Evolutionary conservation across 2,888 invertebrate genomes (phyloP), one percentile per base, ranked within the genome.

Genomic region (Candidula unifasciata): DNA sequence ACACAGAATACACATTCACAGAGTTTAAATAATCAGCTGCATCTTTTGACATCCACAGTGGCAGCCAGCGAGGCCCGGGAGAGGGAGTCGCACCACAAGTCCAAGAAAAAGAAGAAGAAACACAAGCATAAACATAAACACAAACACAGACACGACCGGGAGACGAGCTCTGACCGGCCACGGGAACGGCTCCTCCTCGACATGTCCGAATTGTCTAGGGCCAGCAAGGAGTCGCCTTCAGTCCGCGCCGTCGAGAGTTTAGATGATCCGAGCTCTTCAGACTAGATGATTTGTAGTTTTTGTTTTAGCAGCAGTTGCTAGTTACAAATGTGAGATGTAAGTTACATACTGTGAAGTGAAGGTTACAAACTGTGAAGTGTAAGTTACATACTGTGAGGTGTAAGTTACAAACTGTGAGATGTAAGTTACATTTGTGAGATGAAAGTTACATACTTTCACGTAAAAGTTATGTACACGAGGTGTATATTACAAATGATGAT

Each of bases 101-200:
- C 73, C 44, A 77, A 83, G 57, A 83, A 78, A 71, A 80, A 79
- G 71, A 84, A 84, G 79, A 84, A 84, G 79, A 83, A 83, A 73
- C 57, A 83, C 35, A 83, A 83, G 57, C 77, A 83, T 69, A 83
- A 83, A 44, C 83, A 83, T 64, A 84, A 84, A 80, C 83, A 84
- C 60, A 84, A 80, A 21, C 83, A 84, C 52, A 84, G 60, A 44
- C 83, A 79, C 18, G 79, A 79, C 30, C 78, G 80, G 73, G 83
- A 52, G 35, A 35, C 64, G 77, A 77, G 52, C 54, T 68, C n/a
- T 30, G 68, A 77, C 16, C 37, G 33, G 33, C 79, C 69, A 3
- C 27, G 83, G 44, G 83, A 80, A 44, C 71, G 83, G 18, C 27
- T 84, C 16, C 27, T 84, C 1, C 74, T 84, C 6, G 83, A 84